Evolutionary conservation across 1,140 invertebrate genomes (phyloP).

Genomic region (Aporrectodea caliginosa): DNA sequence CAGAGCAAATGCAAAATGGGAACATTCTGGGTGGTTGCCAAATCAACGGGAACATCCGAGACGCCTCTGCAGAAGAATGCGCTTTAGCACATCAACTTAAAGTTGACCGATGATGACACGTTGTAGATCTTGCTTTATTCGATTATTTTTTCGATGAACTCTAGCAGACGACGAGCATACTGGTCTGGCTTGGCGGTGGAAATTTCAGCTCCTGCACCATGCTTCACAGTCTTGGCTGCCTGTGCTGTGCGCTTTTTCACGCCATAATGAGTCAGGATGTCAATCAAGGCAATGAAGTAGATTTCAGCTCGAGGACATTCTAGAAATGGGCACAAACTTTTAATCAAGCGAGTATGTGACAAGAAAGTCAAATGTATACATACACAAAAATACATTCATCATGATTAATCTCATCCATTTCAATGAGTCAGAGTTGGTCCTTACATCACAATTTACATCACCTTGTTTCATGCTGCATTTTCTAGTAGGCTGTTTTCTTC

Average conservation of each 20-base stretch:
- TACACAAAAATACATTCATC: no score
- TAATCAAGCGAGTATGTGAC: no score
- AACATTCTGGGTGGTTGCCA: neutral
- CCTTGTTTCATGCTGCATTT: no score
- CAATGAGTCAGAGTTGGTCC: no score
- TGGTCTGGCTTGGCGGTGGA: constrained; percentile 55
- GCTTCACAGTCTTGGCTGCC: constrained; percentile 98
- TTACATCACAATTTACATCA: no score
- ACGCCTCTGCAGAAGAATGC: neutral
- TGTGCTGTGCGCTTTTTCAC: constrained; percentile 71
- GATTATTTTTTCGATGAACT: constrained; percentile 71
- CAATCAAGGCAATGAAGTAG: constrained; percentile 93
- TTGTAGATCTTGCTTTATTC: neutral
- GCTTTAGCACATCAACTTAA: neutral
- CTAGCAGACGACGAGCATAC: constrained; percentile 94
- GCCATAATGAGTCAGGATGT: constrained; percentile 93
- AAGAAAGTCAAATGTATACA: no score
- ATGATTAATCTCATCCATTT: no score
- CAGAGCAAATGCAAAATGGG: no score
- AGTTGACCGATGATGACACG: neutral
- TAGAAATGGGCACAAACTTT: no score
- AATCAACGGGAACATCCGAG: neutral
- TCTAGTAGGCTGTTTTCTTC: no score
- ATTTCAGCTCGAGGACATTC: constrained; percentile 63
- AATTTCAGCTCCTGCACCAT: constrained; percentile 93